Percentiles rank a stretch among this genome's conserved stretches.
Evolutionary conservation across 2,797 vertebrate species (phyloP).

Genomic region (Gallinago stenura): DNA sequence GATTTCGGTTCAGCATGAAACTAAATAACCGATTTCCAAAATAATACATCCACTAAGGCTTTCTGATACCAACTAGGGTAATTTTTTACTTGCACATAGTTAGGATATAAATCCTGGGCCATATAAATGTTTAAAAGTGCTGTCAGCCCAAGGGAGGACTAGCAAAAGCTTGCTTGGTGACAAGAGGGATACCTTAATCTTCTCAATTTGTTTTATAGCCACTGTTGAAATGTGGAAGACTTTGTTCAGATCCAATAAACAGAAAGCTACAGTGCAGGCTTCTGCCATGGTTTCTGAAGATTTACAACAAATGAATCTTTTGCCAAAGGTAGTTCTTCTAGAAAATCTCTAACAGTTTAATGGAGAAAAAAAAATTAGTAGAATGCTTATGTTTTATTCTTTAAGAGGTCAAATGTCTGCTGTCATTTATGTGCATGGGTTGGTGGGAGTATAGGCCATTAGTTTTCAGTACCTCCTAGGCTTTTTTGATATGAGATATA

Average conservation of each 20-base stretch:
- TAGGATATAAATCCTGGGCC: conserved; percentile 1
- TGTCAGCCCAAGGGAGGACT: conserved; percentile 20
- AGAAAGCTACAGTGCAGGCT: not conserved
- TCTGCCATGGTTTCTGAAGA: conserved; percentile 4
- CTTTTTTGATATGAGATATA: not conserved
- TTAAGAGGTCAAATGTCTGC: not conserved
- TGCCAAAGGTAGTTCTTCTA: not conserved
- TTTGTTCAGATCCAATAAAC: not conserved
- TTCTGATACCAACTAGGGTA: conserved; percentile 28
- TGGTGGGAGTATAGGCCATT: not conserved
- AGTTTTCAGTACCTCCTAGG: not conserved
- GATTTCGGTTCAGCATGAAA: conserved; percentile 36
- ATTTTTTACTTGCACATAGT: conserved; percentile 3
- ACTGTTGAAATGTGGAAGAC: conserved; percentile 3
- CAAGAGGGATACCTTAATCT: conserved; percentile 33
- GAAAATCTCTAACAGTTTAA: not conserved
- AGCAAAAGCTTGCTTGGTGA: not conserved
- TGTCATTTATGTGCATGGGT: not conserved
- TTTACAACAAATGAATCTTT: not conserved
- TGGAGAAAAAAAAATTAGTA: not conserved
- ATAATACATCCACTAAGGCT: not conserved
- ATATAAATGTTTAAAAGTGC: conserved; percentile 42
- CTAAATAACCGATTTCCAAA: conserved; percentile 52
- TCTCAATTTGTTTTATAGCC: conserved; percentile 32
- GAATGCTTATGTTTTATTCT: not conserved